phyloP scores from a whole-genome alignment of 2,888 invertebrate species.

The Desoria tigrina region DNA sequence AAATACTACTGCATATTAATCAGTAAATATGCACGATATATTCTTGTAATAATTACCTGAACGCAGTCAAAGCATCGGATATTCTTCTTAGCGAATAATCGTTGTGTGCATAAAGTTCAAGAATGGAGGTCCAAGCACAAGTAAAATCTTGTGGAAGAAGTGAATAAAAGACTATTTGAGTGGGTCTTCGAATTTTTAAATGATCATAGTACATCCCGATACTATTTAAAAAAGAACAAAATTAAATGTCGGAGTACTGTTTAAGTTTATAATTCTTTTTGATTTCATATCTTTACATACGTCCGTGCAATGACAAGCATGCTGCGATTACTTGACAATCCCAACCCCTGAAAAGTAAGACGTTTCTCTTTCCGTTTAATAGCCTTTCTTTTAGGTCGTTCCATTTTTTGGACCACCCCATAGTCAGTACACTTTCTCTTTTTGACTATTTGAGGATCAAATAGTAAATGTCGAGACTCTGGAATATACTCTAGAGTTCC shows the following conservation, averaged over 20 bases:
- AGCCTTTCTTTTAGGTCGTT: neutral
- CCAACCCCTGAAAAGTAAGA: constrained; percentile 31
- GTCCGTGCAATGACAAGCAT: constrained; percentile 33
- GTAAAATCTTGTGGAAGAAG: neutral
- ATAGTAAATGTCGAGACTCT: neutral
- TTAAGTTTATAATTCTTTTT: too few species aligned
- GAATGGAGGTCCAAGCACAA: neutral
- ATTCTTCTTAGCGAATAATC: neutral
- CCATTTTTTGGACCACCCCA: neutral
- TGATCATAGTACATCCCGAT: constrained; percentile 32
- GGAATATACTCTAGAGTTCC: constrained; percentile 18
- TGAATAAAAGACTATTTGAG: constrained; percentile 14
- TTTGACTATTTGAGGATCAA: constrained; percentile 5
- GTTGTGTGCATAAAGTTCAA: constrained; percentile 3
- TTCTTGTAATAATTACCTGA: constrained; percentile 6
- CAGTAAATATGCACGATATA: too few species aligned
- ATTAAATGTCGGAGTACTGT: neutral
- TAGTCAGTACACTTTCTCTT: constrained; percentile 10
- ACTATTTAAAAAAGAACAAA: too few species aligned
- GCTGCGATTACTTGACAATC: constrained; percentile 24
- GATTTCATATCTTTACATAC: constrained; percentile 6
- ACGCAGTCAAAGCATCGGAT: constrained; percentile 1
- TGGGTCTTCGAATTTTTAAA: constrained; percentile 23
- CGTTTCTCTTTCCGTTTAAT: constrained; percentile 17
- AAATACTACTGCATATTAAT: constrained; percentile 16